These are phyloP conservation scores for Cyaniris semiargus DNA, from an alignment of 2,888 invertebrate species.

Conservation along the genomic window DNA sequence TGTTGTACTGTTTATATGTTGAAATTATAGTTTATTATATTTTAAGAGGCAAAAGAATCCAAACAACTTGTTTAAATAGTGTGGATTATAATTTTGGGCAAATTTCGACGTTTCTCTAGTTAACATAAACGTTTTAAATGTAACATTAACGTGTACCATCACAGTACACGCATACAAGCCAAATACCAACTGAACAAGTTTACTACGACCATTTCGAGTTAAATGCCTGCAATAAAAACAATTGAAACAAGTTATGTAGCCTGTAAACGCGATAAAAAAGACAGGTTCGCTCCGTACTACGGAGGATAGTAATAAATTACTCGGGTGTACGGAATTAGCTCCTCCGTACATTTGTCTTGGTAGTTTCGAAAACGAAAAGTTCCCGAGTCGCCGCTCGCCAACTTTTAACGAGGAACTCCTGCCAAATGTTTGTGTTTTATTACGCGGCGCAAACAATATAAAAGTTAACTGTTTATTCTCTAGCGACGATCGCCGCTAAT, in stretches of 20 bases:
- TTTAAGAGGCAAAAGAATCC: too few species aligned
- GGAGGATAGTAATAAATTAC: constrained; percentile 33
- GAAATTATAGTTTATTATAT: too few species aligned
- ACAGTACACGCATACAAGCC: background rate
- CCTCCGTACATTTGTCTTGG: constrained; percentile 21
- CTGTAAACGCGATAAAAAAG: constrained; percentile 21
- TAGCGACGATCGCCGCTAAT: constrained; percentile 30
- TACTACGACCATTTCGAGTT: constrained; percentile 5
- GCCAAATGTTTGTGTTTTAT: constrained; percentile 26
- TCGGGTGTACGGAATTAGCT: constrained; percentile 31
- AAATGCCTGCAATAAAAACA: constrained; percentile 18
- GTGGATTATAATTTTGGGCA: too few species aligned
- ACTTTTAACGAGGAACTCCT: constrained; percentile 25
- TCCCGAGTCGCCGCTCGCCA: constrained; percentile 24
- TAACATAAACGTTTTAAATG: background rate
- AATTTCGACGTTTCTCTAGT: background rate
- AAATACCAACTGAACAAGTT: background rate
- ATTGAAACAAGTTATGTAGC: constrained; percentile 12
- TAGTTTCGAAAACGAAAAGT: constrained; percentile 21
- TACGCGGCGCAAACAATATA: constrained; percentile 10
- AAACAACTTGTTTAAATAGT: too few species aligned
- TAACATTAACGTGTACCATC: background rate
- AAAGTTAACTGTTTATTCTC: constrained; percentile 24
- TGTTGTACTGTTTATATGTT: too few species aligned
- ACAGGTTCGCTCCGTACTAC: constrained; percentile 34